Evolutionary conservation across 37 sponge, comb jelly and placozoan genomes (phyloP).

Genomic region (Hexactinellida sp.): DNA sequence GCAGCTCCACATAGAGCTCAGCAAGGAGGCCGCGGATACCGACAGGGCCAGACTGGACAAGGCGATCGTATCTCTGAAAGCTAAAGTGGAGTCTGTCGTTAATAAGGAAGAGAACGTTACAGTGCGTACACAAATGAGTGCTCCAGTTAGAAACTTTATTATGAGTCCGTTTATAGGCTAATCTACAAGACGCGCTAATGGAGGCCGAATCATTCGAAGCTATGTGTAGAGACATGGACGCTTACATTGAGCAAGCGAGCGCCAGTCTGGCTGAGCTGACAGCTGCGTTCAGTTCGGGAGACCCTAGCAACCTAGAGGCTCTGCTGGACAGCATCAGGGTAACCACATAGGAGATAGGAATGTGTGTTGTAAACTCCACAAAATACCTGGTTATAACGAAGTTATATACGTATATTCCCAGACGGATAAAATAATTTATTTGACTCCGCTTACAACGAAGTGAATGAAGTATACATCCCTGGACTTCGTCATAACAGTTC

Average conservation of each 20-base stretch:
- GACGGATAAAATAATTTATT: too few relatives aligned
- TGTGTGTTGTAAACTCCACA: too few relatives aligned
- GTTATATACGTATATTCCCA: too few relatives aligned
- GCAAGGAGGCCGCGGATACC: not conserved
- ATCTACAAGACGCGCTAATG: not conserved
- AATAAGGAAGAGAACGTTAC: constrained; percentile 7
- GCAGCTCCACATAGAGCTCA: not conserved
- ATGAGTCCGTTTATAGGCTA: not conserved
- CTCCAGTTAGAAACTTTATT: not conserved
- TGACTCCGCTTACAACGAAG: too few relatives aligned
- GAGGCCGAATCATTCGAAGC: not conserved
- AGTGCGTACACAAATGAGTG: not conserved
- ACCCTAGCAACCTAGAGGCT: not conserved
- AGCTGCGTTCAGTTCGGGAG: not conserved
- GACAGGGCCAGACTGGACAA: not conserved
- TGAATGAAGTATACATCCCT: too few relatives aligned
- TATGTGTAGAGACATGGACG: not conserved
- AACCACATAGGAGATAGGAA: too few relatives aligned
- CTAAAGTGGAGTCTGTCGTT: not conserved
- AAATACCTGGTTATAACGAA: too few relatives aligned
- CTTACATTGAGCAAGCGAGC: not conserved
- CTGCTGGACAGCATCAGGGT: not conserved
- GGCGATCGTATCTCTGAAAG: not conserved
- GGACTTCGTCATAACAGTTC: not conserved
- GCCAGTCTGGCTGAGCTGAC: not conserved